phyloP scores from a whole-genome alignment of 1,140 invertebrate genomes.

The Ceratina calcarata region DNA sequence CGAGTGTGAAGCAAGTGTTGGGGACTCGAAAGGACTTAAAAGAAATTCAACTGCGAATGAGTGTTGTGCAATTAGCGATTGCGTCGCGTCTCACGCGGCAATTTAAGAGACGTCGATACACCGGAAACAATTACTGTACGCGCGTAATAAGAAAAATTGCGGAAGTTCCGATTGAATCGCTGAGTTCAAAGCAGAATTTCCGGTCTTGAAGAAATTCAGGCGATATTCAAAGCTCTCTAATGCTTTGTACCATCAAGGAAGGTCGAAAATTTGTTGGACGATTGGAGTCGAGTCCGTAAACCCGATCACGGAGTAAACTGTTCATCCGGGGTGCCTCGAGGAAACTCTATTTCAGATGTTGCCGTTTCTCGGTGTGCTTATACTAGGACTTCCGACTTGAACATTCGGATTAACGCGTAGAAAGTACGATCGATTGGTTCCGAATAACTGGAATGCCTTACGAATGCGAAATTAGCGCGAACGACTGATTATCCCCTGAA shows the following conservation, averaged over 20 bases:
- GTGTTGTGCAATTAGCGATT: too few species aligned
- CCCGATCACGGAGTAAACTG: background rate
- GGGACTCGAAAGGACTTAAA: too few species aligned
- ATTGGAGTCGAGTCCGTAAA: background rate
- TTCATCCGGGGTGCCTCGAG: constrained; percentile 8
- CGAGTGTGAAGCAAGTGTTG: too few species aligned
- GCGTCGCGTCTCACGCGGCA: too few species aligned
- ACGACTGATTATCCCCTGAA: constrained; percentile 11
- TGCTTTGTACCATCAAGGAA: too few species aligned
- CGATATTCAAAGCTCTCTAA: background rate
- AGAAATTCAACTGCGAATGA: too few species aligned
- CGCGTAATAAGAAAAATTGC: too few species aligned
- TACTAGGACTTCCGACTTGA: background rate
- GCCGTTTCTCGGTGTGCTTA: constrained; percentile 15
- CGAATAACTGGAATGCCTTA: background rate
- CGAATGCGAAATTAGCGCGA: background rate
- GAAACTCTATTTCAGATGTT: constrained; percentile 20
- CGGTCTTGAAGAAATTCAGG: background rate
- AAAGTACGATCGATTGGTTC: constrained; percentile 10
- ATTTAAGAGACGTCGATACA: too few species aligned
- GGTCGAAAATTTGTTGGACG: background rate
- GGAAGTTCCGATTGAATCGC: too few species aligned
- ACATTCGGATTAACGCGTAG: constrained; percentile 15
- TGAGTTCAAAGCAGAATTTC: background rate
- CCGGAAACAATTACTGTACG: too few species aligned